Evolutionary conservation across 2,888 invertebrate species (phyloP), one percentile per base, ranked within the genome.

Genomic region (Chloroclystis v-ata): DNA sequence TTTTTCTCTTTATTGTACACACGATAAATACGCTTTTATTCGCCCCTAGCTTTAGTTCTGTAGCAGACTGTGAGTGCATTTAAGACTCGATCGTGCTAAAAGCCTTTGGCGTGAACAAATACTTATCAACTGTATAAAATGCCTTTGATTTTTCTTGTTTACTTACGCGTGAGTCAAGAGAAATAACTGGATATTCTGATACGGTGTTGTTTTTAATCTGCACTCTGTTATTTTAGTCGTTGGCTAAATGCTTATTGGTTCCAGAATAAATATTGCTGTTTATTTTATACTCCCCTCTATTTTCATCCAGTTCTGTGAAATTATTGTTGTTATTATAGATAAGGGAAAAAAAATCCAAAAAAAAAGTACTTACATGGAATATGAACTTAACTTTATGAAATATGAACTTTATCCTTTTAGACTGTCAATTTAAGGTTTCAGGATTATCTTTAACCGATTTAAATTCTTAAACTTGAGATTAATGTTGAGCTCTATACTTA

Each of bases 401-500:
- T n/a, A n/a, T n/a, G n/a, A n/a, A n/a, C n/a, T n/a, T n/a, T n/a
- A n/a, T n/a, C 2, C 20, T 20, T 20, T 20, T 20, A 4, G 20
- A 20, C 20, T 14, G 14, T 16, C n/a, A 13, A 14, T 14, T 33
- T 33, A 14, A 10, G 32, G 32, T 14, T 33, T 33, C 32, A 33
- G 32, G 32, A 33, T 33, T 14, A 33, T 10, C 32, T 9, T 20
- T 20, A 20, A 20, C 47, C n/a, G 10, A 37, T 37, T 47, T 37
- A 26, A n/a, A 41, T 26, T 42, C 14, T 38, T 4, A 37, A 13
- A 7, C 32, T 33, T 32, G 35, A 43, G 37, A 49, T 43, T 40
- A 20, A 25, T 26, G 37, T 20, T 28, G 25, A 43, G 33, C 37
- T 47, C 29, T 50, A 48, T 45, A 33, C 49, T 48, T 49, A 41